Evolutionary conservation across 2,888 invertebrate species (phyloP), one percentile per base, ranked within the genome.

Genomic region (Hydrotaea diabolus): DNA sequence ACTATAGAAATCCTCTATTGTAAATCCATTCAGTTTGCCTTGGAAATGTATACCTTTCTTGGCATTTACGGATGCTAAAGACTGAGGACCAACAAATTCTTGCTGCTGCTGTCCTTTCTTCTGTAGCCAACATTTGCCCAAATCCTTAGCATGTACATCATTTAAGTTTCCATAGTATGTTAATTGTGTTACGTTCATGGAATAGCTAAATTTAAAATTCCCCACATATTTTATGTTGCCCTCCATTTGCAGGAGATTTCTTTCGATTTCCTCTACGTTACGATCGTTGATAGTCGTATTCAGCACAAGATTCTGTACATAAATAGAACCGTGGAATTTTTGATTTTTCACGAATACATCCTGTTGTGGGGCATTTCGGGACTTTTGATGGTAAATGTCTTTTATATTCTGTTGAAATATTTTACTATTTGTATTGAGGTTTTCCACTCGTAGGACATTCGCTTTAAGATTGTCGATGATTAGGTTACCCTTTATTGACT

Each of bases 1-100:
- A 43, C 91, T 87, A 9, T 92, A 87, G 39, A 94, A 88, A 72
- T 93, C 89, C 0, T 91, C 88, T 21, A 94, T 87, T 46, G 92
- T 89, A 17, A 93, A 90, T 11, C 92, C 93, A 87, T 93, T 93
- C 2, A 94, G 83, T 17, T 87, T 89, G n/a, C 92, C 92, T 0
- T 69, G 69, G 0, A 92, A 77, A 43, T 82, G 62, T 7, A 92
- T 23, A 46, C 90, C 89, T 0, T 86, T 71, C 3, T 82, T 79
- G 17, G 86, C 87, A 1, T 85, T 66, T n/a, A 90, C 64, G 0
- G 85, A 84, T 0, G 89, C 86, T 1, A 92, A 83, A 0, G 83
- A 88, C 86, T 92, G 92, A 1, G 89, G 88, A 0, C 88, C 91
- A 2, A 89, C 90, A 53, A 92, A 92, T 2, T 79, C 79, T 86